Evolutionary conservation across 1,140 invertebrate species (phyloP).

Genomic region (Theocolax elegans): DNA sequence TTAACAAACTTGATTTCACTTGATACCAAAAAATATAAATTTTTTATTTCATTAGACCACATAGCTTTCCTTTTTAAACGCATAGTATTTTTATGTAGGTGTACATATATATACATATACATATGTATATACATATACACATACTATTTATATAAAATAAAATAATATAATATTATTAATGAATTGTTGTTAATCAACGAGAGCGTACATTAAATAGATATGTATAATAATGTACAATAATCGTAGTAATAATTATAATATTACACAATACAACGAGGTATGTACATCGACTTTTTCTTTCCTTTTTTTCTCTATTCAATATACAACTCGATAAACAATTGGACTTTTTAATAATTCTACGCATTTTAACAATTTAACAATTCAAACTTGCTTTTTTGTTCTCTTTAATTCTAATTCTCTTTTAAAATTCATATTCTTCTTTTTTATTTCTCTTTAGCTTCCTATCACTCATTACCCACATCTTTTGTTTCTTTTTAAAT

Average conservation of each 20-base stretch:
- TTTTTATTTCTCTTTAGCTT: constrained; percentile 36
- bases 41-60: constrained; percentile 63
- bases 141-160: constrained; percentile 56
- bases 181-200: constrained; percentile 46
- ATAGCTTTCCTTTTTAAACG: no score
- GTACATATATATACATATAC: no score
- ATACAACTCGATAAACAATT: constrained; percentile 51
- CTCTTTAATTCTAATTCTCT: constrained; percentile 36
- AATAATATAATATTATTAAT: constrained; percentile 55
- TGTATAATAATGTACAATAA: constrained; percentile 48
- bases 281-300: constrained; percentile 55
- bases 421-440: constrained; percentile 32
- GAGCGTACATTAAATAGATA: constrained; percentile 48
- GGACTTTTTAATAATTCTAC: constrained; percentile 44
- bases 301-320: constrained; percentile 53
- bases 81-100: no score
- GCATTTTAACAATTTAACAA: constrained; percentile 52
- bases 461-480: no score
- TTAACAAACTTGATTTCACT: no score
- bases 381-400: no score
- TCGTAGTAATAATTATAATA: constrained; percentile 48
- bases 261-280: constrained; percentile 54
- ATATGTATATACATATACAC: constrained; percentile 39
- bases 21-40: constrained; percentile 65
- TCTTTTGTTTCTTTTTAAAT: constrained; percentile 27